phyloP scores from a whole-genome alignment of 30 jellyfish, hydroid and myxozoan species.

The Hydractinia echinata region DNA sequence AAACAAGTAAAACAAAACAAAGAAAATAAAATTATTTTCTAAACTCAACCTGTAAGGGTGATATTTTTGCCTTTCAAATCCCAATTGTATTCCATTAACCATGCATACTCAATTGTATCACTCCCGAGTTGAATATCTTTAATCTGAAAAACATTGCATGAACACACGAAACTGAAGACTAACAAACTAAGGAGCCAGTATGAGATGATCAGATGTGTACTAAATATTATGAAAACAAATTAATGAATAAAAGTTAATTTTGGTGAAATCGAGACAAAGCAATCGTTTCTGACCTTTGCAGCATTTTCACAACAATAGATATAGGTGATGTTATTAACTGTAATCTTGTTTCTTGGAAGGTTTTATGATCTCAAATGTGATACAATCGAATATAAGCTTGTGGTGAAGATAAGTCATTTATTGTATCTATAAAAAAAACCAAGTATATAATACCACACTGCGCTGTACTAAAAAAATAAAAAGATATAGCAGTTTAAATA shows the following conservation, averaged over 20 bases:
- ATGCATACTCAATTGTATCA: constrained; percentile 88
- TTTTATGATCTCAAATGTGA: constrained; percentile 86
- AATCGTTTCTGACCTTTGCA: constrained; percentile 44
- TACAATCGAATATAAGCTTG: constrained; percentile 57
- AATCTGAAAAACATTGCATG: constrained; percentile 45
- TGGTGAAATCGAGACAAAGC: not conserved
- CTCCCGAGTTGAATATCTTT: constrained; percentile 62
- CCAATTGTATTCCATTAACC: constrained; percentile 94
- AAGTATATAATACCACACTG: not conserved
- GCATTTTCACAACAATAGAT: constrained; percentile 62
- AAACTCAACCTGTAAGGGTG: constrained; percentile 36
- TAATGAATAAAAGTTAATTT: not conserved
- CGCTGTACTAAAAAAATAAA: not conserved
- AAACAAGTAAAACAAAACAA: not conserved
- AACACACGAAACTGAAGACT: constrained; percentile 77
- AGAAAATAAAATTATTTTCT: not conserved
- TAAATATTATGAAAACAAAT: not conserved
- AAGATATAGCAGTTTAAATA: too few relatives aligned
- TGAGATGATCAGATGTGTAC: constrained; percentile 47
- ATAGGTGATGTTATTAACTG: constrained; percentile 90
- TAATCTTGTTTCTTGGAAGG: constrained; percentile 81
- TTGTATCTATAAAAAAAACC: constrained; percentile 38
- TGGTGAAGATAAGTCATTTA: constrained; percentile 68
- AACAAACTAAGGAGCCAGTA: constrained; percentile 58
- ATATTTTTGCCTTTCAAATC: constrained; percentile 51